Evolutionary conservation across 2,113 vertebrate genomes (phyloP).

Genomic region (Toxotes chatareus): DNA sequence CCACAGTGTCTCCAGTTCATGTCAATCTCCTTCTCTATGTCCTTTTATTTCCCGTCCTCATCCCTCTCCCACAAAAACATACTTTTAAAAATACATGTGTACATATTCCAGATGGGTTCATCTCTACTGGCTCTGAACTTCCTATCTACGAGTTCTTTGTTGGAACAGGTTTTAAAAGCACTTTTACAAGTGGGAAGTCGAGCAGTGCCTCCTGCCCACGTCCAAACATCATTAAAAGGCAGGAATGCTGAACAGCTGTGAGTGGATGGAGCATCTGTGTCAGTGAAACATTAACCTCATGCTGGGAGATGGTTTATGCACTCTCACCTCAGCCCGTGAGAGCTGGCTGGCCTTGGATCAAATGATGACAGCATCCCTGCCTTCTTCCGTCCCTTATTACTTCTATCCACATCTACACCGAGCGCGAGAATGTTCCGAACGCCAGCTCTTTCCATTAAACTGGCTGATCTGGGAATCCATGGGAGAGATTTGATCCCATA

Average conservation of each 20-base stretch:
- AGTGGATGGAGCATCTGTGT: constrained; percentile 46
- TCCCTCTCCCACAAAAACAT: neutral
- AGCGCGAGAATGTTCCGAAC: constrained; percentile 20
- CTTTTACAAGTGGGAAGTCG: constrained; percentile 23
- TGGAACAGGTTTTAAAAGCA: neutral
- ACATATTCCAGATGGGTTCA: neutral
- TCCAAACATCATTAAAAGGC: constrained; percentile 52
- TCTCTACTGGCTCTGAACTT: neutral
- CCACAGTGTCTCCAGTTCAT: too few species aligned
- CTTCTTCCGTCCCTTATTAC: constrained; percentile 38
- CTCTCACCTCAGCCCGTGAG: constrained; percentile 35
- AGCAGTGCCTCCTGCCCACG: neutral
- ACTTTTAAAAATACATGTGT: neutral
- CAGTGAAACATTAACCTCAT: constrained; percentile 56
- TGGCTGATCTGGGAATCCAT: constrained; percentile 10
- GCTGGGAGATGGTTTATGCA: constrained; percentile 38
- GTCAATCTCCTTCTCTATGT: too few species aligned
- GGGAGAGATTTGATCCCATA: constrained; percentile 31
- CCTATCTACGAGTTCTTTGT: neutral
- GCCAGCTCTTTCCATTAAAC: constrained; percentile 19
- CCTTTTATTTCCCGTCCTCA: too few species aligned
- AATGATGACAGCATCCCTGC: constrained; percentile 18
- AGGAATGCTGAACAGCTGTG: constrained; percentile 45
- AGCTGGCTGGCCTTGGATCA: constrained; percentile 31
- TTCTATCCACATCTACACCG: constrained; percentile 14